phyloP scores from a whole-genome alignment of 2,888 invertebrate genomes.

The Himalopsyche tibetana region DNA sequence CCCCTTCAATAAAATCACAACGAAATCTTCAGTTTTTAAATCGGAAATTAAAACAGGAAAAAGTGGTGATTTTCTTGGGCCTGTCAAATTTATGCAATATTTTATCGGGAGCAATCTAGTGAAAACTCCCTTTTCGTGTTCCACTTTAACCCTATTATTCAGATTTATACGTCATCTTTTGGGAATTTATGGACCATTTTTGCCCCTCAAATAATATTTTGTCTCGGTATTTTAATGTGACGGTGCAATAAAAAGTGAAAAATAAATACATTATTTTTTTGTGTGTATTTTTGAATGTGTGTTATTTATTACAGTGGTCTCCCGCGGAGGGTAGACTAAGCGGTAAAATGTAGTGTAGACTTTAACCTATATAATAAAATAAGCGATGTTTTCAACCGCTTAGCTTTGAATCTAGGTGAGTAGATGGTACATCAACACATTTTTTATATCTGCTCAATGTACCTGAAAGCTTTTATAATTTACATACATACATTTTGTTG shows the following conservation, averaged over 20 bases:
- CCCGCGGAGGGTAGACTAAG: slow-evolving; percentile 32
- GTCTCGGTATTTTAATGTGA: slow-evolving; percentile 23
- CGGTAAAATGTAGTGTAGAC: slow-evolving; percentile 21
- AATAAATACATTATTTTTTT: not conserved
- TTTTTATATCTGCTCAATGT: too few relatives aligned
- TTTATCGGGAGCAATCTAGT: slow-evolving; percentile 47
- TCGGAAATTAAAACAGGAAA: slow-evolving; percentile 34
- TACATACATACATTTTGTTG: too few relatives aligned
- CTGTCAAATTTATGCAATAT: slow-evolving; percentile 49
- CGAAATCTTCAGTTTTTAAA: not conserved
- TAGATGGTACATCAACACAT: not conserved
- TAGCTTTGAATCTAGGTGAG: not conserved
- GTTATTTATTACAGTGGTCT: slow-evolving; percentile 22
- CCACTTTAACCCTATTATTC: slow-evolving; percentile 57
- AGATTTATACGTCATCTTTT: slow-evolving; percentile 59
- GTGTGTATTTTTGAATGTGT: not conserved
- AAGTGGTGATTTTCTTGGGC: slow-evolving; percentile 27
- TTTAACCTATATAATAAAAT: not conserved
- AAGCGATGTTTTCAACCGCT: not conserved
- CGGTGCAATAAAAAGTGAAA: slow-evolving; percentile 26
- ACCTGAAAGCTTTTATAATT: too few relatives aligned
- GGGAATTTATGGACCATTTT: slow-evolving; percentile 53
- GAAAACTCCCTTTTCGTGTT: slow-evolving; percentile 60
- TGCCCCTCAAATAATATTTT: slow-evolving; percentile 32
- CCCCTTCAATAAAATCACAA: not conserved